Evolutionary conservation across 2,888 invertebrate genomes (phyloP), one percentile per base, ranked within the genome.

Genomic region (Eulithis prunata): DNA sequence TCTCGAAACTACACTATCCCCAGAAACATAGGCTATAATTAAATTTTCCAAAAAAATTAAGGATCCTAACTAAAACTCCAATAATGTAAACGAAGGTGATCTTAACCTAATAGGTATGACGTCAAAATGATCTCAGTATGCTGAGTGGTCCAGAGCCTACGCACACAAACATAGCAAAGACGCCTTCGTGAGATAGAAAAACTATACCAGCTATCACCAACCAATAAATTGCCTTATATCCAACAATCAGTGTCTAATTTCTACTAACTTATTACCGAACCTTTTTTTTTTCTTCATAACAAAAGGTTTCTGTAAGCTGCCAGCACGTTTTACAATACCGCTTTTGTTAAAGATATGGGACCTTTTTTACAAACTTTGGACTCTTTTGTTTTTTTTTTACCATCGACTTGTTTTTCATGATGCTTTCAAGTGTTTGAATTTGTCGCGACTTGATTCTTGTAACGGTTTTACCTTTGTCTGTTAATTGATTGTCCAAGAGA

Each of bases 381-480:
- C 57, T 53, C 53, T 52, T 59, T 55, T 46, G 45, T 28, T 28
- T 57, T 57, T 47, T 51, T 53, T 36, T 11, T 21, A 45, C 59
- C 52, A 61, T 46, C 32, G 46, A 41, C 43, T 66, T 69, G 32
- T n/a, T 53, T 10, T 47, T 47, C 21, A 21, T 21, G 21, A 21
- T 21, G 38, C 41, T 41, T 11, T 41, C 45, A 55, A 65, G 64
- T 45, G 21, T 21, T 21, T 21, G 57, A 58, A 72, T 69, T 64
- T 66, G 72, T 72, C 62, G 53, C 32, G 58, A 72, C 72, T 43
- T 70, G 72, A 61, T 67, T 58, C 56, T 38, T 57, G 59, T 68
- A 64, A 64, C 69, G 64, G 66, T 65, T 57, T 52, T 62, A 41
- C 10, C 41, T 41, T 41, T 41, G 4, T 41, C 41, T 41, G 41